These are phyloP conservation scores for Mesocentrotus franciscanus DNA, from an alignment of 53 echinoderm and acorn worm genomes.

Conservation along the genomic window DNA sequence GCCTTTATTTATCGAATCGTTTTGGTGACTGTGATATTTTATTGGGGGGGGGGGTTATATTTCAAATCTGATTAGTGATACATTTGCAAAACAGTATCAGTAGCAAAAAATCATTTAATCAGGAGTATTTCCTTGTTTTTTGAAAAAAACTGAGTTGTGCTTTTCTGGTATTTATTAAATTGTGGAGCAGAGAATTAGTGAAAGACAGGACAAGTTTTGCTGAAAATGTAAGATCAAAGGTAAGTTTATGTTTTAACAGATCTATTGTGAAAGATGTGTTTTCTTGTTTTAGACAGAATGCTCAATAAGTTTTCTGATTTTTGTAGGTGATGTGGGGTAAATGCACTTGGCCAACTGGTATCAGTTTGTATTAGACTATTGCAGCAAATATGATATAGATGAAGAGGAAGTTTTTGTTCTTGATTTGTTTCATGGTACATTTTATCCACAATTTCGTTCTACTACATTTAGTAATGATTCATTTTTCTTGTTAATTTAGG, in stretches of 20 bases:
- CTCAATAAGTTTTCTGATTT: background rate
- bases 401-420: background rate
- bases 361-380: background rate
- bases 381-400: background rate
- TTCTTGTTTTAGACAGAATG: background rate
- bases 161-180: too few species aligned
- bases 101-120: too few species aligned
- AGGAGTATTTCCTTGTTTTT: too few species aligned
- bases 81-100: too few species aligned
- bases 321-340: background rate
- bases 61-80: too few species aligned
- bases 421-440: background rate
- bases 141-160: too few species aligned
- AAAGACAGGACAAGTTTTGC: background rate
- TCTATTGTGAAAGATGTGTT: background rate
- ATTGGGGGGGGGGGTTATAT: too few species aligned
- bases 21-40: too few species aligned
- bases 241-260: background rate
- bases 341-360: background rate
- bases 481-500: constrained; percentile 62
- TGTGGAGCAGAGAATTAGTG: background rate
- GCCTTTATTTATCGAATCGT: background rate
- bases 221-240: too few species aligned
- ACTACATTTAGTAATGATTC: background rate
- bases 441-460: background rate